Evolutionary conservation across 2,113 vertebrate genomes (phyloP), one percentile per base, ranked within the genome.

Genomic region (Pterocles orientalis): DNA sequence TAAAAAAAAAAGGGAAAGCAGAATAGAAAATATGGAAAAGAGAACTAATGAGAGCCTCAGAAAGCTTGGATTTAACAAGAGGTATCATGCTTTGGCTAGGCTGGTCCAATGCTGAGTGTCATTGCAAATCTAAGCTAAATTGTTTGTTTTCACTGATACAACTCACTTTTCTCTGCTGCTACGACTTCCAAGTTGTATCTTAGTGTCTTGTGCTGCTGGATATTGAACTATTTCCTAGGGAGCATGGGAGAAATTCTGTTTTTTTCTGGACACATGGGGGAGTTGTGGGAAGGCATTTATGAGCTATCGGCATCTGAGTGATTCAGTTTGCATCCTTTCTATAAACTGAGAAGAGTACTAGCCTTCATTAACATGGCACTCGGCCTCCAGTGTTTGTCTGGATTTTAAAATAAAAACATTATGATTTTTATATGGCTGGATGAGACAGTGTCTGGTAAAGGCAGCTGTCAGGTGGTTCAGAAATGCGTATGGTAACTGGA

Each of bases 241-340:
- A 83, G 29, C 39, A 62, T 11, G 39, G 26, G 23, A 95, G 34
- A 84, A 79, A 92, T 56, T 86, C 34, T 71, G 7, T 4, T 75
- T 77, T 93, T 92, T 86, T 91, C 83, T 92, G 94, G 47, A 95
- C 96, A 91, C 96, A 94, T 86, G 91, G 92, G 96, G 96, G 96
- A 97, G 95, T 94, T 94, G 94, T 94, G 92, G 64, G 91, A 97
- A 95, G 95, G 47, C 60, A 66, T 94, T 95, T 94, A 73, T 86
- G 83, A 95, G 48, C 56, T 66, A 25, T 78, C 29, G 4, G 43
- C 23, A 33, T 86, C 69, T 26, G 43, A 94, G 47, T 70, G 83
- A 86, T 88, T 88, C 92, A 77, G 76, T 81, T 91, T 93, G 65
- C 51, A 48, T 73, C 51, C 43, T 83, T 83, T 18, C 14, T 81